Evolutionary conservation across 2,888 invertebrate genomes (phyloP).

Genomic region (Plemyria rubiginata): DNA sequence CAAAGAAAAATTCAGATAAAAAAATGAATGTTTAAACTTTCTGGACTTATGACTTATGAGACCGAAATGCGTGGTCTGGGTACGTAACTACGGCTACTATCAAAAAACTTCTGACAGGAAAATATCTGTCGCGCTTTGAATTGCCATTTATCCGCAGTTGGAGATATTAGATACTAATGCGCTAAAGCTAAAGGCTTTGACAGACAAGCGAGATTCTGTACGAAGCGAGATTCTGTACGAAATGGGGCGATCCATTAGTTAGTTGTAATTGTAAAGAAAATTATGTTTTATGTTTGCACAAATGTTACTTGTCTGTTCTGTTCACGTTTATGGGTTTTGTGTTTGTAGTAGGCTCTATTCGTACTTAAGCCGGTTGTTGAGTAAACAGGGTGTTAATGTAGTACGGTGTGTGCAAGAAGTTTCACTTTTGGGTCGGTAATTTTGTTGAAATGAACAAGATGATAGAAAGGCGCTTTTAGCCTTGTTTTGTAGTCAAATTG

Average conservation of each 20-base stretch:
- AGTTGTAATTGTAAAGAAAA: slow-evolving; percentile 34
- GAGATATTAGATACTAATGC: background rate
- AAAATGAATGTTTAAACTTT: background rate
- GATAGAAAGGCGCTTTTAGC: background rate
- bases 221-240: background rate
- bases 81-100: background rate
- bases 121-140: background rate
- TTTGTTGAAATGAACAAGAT: background rate
- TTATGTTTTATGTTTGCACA: slow-evolving; percentile 42
- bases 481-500: too few relatives aligned
- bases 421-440: background rate
- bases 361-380: slow-evolving; percentile 19
- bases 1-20: too few relatives aligned
- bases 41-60: background rate
- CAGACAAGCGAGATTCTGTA: slow-evolving; percentile 1
- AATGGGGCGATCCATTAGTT: slow-evolving; percentile 19
- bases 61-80: background rate
- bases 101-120: background rate
- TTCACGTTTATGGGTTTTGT: slow-evolving; percentile 29
- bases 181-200: slow-evolving; percentile 10
- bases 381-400: slow-evolving; percentile 12
- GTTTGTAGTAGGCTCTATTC: slow-evolving; percentile 17
- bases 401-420: slow-evolving; percentile 1
- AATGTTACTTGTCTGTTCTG: slow-evolving; percentile 28
- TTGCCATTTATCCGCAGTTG: too few relatives aligned